A percentile compares a stretch with the other conserved stretches of the same genome.
These are phyloP conservation scores for Alligator sinensis DNA, from an alignment of 2,113 vertebrate species.

Conservation along the genomic window DNA sequence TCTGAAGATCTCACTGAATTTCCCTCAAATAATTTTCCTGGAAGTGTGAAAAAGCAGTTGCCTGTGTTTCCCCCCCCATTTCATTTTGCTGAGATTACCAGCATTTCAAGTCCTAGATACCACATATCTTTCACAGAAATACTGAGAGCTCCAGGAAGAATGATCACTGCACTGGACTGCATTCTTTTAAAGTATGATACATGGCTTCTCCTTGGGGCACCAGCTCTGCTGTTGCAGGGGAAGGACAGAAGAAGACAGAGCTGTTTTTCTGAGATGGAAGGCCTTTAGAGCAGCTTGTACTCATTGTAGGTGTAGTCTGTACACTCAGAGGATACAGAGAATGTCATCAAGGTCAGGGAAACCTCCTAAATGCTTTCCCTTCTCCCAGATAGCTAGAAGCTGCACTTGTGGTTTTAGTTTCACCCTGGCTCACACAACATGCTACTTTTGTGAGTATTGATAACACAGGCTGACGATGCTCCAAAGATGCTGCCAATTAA, in stretches of 20 bases:
- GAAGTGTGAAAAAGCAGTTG: neutral
- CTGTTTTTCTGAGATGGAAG: neutral
- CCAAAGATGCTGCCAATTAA: neutral
- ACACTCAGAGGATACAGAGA: too few relatives aligned
- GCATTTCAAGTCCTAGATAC: neutral
- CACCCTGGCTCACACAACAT: neutral
- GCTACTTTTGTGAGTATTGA: neutral
- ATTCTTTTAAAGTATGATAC: neutral
- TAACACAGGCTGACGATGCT: neutral
- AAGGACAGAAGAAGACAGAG: neutral
- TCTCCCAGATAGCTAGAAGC: neutral
- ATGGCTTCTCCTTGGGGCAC: neutral
- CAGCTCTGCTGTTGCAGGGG: neutral
- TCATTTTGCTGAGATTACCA: neutral
- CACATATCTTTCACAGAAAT: neutral
- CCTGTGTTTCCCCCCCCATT: neutral
- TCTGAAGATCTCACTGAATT: neutral
- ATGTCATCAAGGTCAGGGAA: neutral
- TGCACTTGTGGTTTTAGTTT: neutral
- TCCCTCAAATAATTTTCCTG: neutral
- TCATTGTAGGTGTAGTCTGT: too few relatives aligned
- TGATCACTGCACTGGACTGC: too few relatives aligned
- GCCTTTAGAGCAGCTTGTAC: neutral
- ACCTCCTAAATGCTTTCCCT: neutral
- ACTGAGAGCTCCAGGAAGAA: neutral